phyloP scores from a whole-genome alignment of 2,113 vertebrate species.

The Tapirus terrestris region DNA sequence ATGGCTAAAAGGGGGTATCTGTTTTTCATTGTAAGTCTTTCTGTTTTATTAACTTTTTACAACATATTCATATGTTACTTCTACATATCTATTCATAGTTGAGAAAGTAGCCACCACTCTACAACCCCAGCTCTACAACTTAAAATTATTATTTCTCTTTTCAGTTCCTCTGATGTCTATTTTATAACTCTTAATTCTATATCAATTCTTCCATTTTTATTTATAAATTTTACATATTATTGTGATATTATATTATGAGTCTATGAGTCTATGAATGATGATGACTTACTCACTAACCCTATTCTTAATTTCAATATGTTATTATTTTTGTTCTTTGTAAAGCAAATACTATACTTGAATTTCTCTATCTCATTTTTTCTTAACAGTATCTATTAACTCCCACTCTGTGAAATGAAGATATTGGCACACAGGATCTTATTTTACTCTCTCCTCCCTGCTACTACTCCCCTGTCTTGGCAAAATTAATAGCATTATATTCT shows the following conservation, averaged over 20 bases:
- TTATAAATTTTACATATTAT: background rate
- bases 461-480: background rate
- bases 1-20: background rate
- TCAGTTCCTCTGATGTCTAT: background rate
- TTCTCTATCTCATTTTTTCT: background rate
- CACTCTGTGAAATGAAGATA: background rate
- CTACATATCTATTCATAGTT: constrained; percentile 15
- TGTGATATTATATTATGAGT: background rate
- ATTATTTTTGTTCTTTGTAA: constrained; percentile 22
- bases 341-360: background rate
- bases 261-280: background rate
- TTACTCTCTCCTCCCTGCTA: background rate
- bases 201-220: background rate
- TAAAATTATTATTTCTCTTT: background rate
- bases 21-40: background rate
- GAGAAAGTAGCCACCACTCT: background rate
- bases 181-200: background rate
- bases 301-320: background rate
- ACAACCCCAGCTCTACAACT: background rate
- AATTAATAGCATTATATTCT: constrained; percentile 16
- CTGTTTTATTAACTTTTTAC: background rate
- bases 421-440: background rate
- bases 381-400: constrained; percentile 11
- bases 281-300: background rate
- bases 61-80: background rate